Conservation (phyloP, 2,113 vertebrate genomes). For the Colistium nudipinnis region DNA sequence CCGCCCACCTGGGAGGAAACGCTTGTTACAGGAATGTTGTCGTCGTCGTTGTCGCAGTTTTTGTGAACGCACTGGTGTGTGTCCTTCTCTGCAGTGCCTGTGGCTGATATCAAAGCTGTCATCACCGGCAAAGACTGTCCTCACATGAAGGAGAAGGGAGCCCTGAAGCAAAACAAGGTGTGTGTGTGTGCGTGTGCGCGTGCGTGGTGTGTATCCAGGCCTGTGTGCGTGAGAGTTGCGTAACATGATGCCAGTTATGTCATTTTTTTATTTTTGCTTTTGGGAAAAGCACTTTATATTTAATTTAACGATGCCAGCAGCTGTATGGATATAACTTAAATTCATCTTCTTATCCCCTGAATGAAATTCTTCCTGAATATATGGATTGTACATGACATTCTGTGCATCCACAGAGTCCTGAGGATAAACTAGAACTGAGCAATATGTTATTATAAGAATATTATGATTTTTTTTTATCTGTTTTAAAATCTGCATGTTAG, state of each 20-base stretch:
- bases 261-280: slow-evolving; percentile 62
- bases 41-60: slow-evolving; percentile 40
- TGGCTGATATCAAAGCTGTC: slow-evolving; percentile 99
- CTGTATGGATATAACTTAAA: too few relatives aligned
- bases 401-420: too few relatives aligned
- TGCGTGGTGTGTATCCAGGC: slow-evolving; percentile 33
- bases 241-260: slow-evolving; percentile 63
- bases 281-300: slow-evolving; percentile 61
- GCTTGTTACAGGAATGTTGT: slow-evolving; percentile 26
- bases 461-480: too few relatives aligned
- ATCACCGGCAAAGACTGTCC: slow-evolving; percentile 99
- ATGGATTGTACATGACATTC: too few relatives aligned
- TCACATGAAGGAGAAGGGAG: slow-evolving; percentile 99
- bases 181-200: slow-evolving; percentile 20
- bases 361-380: too few relatives aligned
- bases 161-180: slow-evolving; percentile 99
- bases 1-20: slow-evolving; percentile 32
- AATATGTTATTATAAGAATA: too few relatives aligned
- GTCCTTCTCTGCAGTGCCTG: slow-evolving; percentile 89
- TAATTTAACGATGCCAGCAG: too few relatives aligned
- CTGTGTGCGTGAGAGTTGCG: slow-evolving; percentile 45
- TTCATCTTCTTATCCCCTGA: too few relatives aligned
- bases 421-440: too few relatives aligned
- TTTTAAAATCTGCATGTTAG: too few relatives aligned
- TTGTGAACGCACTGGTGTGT: slow-evolving; percentile 46